Percentiles rank a stretch among this genome's conserved stretches.
Evolutionary conservation across 2,797 vertebrate genomes (phyloP).

Genomic region (Sebastiscus albofasciatus): DNA sequence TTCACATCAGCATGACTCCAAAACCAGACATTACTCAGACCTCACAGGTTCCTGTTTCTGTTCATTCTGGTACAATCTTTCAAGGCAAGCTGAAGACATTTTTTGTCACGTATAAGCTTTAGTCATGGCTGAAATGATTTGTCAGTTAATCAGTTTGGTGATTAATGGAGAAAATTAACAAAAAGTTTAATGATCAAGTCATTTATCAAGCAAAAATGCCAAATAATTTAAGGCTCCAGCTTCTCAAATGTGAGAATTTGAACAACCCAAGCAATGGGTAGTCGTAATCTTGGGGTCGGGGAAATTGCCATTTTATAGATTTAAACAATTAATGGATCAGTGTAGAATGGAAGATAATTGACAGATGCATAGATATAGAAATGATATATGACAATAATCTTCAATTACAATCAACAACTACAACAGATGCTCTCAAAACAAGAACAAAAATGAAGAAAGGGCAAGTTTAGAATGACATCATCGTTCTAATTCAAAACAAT

Average conservation of each 20-base stretch:
- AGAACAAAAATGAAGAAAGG: neutral
- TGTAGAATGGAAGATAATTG: neutral
- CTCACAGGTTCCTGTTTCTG: neutral
- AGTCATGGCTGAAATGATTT: neutral
- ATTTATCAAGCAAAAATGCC: neutral
- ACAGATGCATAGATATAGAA: neutral
- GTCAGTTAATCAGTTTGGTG: neutral
- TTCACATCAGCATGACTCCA: slow-evolving; percentile 14
- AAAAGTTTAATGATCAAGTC: neutral
- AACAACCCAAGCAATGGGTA: neutral
- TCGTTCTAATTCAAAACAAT: neutral
- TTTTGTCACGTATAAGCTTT: neutral
- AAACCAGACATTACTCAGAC: slow-evolving; percentile 4
- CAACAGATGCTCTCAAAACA: neutral
- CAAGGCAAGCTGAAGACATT: neutral
- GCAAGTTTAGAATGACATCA: neutral
- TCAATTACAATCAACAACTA: neutral
- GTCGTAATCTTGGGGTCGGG: neutral
- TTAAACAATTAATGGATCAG: neutral
- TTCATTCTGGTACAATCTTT: neutral
- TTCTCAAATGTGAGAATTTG: neutral
- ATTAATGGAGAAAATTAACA: neutral
- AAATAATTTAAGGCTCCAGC: neutral
- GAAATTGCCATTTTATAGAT: neutral
- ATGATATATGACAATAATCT: neutral